Conservation (phyloP, 1,140 invertebrate genomes). For the Sesamia nonagrioides region DNA sequence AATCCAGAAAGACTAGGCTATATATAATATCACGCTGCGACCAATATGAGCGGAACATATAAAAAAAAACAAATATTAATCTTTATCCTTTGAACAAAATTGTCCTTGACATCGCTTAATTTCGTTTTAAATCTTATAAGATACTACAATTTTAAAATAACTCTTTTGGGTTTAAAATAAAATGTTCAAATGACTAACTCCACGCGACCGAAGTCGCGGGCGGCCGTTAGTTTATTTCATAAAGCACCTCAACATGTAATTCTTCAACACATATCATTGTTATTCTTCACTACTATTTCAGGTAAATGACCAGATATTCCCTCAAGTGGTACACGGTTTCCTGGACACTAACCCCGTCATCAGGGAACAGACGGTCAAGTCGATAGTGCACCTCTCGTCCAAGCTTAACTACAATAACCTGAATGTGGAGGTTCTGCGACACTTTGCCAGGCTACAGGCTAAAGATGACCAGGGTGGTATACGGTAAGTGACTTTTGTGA, state of each 20-base stretch:
- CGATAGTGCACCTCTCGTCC: slow-evolving; percentile 97
- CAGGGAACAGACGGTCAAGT: slow-evolving; percentile 99
- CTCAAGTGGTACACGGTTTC: slow-evolving; percentile 97
- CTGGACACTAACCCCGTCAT: slow-evolving; percentile 98
- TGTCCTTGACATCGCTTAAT: too few relatives aligned
- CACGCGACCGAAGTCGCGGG: too few relatives aligned
- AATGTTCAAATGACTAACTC: too few relatives aligned
- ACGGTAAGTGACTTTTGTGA: slow-evolving; percentile 67
- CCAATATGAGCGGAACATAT: too few relatives aligned
- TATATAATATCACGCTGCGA: too few relatives aligned
- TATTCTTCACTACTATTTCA: slow-evolving; percentile 82
- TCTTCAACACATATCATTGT: background rate
- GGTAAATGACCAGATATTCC: slow-evolving; percentile 97
- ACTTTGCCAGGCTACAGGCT: slow-evolving; percentile 98
- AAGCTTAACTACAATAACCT: slow-evolving; percentile 99
- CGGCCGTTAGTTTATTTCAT: too few relatives aligned
- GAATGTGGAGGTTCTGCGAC: slow-evolving; percentile 98
- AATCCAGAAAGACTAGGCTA: too few relatives aligned
- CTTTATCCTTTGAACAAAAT: too few relatives aligned
- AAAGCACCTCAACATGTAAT: background rate
- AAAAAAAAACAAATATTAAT: too few relatives aligned
- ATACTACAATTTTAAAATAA: too few relatives aligned
- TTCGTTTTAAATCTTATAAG: too few relatives aligned
- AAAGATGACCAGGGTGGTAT: slow-evolving; percentile 97
- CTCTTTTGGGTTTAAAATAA: too few relatives aligned